phyloP scores from a whole-genome alignment of 1,140 invertebrate genomes.

The Augochlora pura region DNA sequence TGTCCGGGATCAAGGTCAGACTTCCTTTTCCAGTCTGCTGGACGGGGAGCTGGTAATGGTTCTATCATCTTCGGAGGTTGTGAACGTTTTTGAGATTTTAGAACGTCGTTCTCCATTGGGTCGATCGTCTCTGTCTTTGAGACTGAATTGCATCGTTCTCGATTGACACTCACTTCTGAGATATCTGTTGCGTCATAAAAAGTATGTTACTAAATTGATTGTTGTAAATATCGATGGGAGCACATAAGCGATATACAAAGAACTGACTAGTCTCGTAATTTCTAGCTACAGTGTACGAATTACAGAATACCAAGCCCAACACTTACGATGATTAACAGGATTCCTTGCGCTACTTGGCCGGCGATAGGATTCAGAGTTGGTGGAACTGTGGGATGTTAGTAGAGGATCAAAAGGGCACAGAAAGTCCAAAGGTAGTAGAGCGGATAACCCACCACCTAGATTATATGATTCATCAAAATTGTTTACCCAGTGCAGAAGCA shows the following conservation, averaged over 20 bases:
- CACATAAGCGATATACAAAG: not conserved
- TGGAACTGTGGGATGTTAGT: slow-evolving; percentile 78
- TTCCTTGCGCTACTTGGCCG: slow-evolving; percentile 78
- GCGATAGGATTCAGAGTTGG: slow-evolving; percentile 79
- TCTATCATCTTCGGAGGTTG: slow-evolving; percentile 73
- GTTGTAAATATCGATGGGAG: no score
- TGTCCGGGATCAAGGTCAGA: slow-evolving; percentile 43
- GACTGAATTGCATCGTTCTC: slow-evolving; percentile 44
- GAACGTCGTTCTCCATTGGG: slow-evolving; percentile 17
- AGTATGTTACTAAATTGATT: not conserved
- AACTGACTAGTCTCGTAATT: not conserved
- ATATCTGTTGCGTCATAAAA: slow-evolving; percentile 24
- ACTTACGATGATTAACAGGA: slow-evolving; percentile 79
- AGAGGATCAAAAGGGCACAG: slow-evolving; percentile 79
- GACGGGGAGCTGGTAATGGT: slow-evolving; percentile 74
- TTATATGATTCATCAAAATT: slow-evolving; percentile 51
- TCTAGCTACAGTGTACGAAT: slow-evolving; percentile 12
- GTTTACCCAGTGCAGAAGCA: slow-evolving; percentile 10
- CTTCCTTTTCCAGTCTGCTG: slow-evolving; percentile 70
- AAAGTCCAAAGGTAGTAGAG: slow-evolving; percentile 79
- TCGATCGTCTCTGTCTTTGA: slow-evolving; percentile 56
- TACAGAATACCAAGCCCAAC: slow-evolving; percentile 60
- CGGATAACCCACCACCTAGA: slow-evolving; percentile 78
- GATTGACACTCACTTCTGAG: slow-evolving; percentile 18
- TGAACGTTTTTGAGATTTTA: slow-evolving; percentile 54